phyloP scores from a whole-genome alignment of 2,888 invertebrate species.

The Lasioglossum malachurum region DNA sequence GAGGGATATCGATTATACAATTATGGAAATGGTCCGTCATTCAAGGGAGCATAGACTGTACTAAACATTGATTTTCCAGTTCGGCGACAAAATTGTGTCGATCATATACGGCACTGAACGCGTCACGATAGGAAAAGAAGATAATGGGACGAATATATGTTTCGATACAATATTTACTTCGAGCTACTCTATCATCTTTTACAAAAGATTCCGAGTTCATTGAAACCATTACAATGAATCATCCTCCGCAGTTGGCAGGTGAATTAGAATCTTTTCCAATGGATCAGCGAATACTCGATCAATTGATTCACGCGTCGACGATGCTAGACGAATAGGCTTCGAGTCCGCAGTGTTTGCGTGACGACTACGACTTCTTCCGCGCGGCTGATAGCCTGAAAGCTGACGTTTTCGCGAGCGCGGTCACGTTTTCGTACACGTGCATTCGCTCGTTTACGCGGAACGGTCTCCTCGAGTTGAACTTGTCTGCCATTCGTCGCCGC shows the following conservation, averaged over 20 bases:
- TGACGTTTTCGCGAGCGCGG: constrained; percentile 41
- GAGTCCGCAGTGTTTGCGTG: not conserved
- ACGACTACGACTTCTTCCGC: constrained; percentile 9
- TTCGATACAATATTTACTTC: not conserved
- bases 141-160: not conserved
- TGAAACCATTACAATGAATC: not conserved
- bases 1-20: too few species aligned
- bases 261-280: not conserved
- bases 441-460: constrained; percentile 32
- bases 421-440: constrained; percentile 65
- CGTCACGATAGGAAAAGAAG: too few species aligned
- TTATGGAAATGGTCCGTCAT: too few species aligned
- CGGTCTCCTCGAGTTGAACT: constrained; percentile 20
- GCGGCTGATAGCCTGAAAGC: constrained; percentile 30
- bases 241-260: not conserved
- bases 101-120: too few species aligned
- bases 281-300: constrained; percentile 7
- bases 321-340: not conserved
- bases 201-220: not conserved
- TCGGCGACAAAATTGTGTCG: too few species aligned
- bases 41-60: too few species aligned
- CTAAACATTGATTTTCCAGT: too few species aligned
- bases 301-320: not conserved
- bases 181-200: not conserved
- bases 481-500: constrained; percentile 11